Base-by-base conservation (phyloP, 2,888 invertebrate species). In the Ectemnius cavifrons region DNA sequence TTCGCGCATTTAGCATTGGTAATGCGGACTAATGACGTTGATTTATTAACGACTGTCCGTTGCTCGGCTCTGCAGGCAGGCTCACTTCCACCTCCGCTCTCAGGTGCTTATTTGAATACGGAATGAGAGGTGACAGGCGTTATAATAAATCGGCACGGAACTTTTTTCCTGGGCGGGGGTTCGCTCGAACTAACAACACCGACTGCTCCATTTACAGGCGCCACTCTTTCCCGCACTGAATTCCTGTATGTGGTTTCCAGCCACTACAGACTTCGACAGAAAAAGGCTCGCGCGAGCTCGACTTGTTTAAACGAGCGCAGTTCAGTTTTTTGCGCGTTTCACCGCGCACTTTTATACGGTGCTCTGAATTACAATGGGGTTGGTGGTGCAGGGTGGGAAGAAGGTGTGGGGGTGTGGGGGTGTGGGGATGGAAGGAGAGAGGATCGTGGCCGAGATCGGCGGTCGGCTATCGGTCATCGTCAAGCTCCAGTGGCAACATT, bases 1-100 rank as follows among this genome's bases (percentile, higher is more conserved):
- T 77, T 77, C 68, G 57, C 75, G 67, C 71, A 71, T 70, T 76
- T 62, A 64, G 73, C 77, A 66, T 68, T 71, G 62, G 67, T 77
- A 82, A 77, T 78, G 67, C 64, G 62, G 27, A 61, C 59, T 69
- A 75, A 77, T 58, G 73, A 70, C 80, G 69, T 69, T 82, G 82
- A 83, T 79, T 82, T 83, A 83, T 83, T 79, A 81, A 77, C 68
- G 46, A 74, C 64, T 71, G 74, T 77, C 63, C 66, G 67, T 23
- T 23, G 23, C 23, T 23, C 23, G 23, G 23, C 14, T 16, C 52
- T 52, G 52, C 52, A 14, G 52, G n/a, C 14, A 16, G 52, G n/a
- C 52, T 37, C 52, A 72, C 65, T 37, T 37, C 37, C 37, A 37
- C 8, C 37, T 61, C 67, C 69, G 63, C 63, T 63, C 60, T 56